Conservation (phyloP, 1,140 invertebrate species). For the Heterodera carotae region DNA sequence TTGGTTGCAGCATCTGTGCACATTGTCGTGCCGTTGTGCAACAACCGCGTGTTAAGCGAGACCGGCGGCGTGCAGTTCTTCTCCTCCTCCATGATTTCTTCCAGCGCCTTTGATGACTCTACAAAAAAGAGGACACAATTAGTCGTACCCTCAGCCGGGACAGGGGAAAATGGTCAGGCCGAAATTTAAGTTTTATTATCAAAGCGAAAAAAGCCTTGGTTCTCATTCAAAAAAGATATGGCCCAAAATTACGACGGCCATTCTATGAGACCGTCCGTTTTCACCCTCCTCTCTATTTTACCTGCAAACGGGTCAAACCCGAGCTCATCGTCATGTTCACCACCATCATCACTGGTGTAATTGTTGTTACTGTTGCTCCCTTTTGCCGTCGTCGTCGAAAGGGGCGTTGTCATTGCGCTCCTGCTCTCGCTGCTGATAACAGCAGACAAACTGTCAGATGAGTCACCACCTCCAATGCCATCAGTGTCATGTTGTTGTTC, state of each 20-base stretch:
- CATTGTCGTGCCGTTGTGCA: background rate
- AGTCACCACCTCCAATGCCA: background rate
- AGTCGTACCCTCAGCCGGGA: background rate
- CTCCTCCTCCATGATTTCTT: slow-evolving; percentile 56
- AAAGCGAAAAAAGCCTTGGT: too few species aligned
- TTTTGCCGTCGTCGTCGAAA: background rate
- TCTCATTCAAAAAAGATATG: too few species aligned
- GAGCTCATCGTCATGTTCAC: slow-evolving; percentile 36
- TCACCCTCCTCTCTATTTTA: background rate
- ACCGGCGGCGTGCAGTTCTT: slow-evolving; percentile 30
- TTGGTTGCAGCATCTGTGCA: background rate
- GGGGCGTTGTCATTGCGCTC: background rate
- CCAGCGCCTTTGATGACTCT: slow-evolving; percentile 58
- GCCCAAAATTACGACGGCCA: too few species aligned
- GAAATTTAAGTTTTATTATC: too few species aligned
- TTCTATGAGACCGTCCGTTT: too few species aligned
- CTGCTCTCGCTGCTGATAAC: background rate
- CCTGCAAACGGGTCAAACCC: slow-evolving; percentile 30
- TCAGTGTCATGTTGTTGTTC: too few species aligned
- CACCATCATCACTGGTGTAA: slow-evolving; percentile 1
- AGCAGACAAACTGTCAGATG: background rate
- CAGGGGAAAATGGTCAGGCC: too few species aligned
- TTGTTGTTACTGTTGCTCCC: background rate
- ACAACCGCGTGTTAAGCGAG: background rate
- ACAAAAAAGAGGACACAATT: slow-evolving; percentile 13